Conservation (phyloP, 1,140 invertebrate species). For the Nasonia giraulti region DNA sequence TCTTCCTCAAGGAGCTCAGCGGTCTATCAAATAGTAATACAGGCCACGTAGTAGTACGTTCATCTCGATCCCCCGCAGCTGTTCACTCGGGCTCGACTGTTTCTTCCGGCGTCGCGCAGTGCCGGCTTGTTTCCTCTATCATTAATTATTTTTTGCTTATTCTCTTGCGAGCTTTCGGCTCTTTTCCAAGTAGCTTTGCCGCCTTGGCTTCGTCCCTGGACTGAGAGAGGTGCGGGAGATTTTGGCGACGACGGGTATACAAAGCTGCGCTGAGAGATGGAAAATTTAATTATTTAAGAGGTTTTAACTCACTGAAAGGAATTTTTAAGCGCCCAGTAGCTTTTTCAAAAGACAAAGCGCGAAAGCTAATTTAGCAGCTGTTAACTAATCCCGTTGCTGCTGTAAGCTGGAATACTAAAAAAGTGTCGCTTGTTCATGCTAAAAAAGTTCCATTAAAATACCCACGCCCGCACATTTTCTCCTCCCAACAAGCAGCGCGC, state of each 20-base stretch:
- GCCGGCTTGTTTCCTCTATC: not conserved
- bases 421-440: too few relatives aligned
- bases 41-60: not conserved
- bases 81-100: not conserved
- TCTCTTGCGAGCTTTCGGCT: not conserved
- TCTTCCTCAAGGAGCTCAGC: not conserved
- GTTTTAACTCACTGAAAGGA: not conserved
- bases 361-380: too few relatives aligned
- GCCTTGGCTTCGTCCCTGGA: too few relatives aligned
- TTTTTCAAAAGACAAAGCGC: too few relatives aligned
- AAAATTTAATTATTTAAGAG: not conserved
- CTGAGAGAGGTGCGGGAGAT: too few relatives aligned
- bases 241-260: too few relatives aligned
- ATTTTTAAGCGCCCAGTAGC: not conserved
- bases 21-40: conserved; percentile 11
- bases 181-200: too few relatives aligned
- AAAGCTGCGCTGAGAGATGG: not conserved
- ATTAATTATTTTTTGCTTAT: conserved; percentile 3
- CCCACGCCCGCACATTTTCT: too few relatives aligned
- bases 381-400: too few relatives aligned
- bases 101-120: not conserved
- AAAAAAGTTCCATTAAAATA: too few relatives aligned
- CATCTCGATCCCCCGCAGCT: not conserved
- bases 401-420: too few relatives aligned
- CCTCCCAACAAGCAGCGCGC: too few relatives aligned